Evolutionary conservation across 2,888 invertebrate genomes (phyloP).

Genomic region (Orchesellides sinensis): DNA sequence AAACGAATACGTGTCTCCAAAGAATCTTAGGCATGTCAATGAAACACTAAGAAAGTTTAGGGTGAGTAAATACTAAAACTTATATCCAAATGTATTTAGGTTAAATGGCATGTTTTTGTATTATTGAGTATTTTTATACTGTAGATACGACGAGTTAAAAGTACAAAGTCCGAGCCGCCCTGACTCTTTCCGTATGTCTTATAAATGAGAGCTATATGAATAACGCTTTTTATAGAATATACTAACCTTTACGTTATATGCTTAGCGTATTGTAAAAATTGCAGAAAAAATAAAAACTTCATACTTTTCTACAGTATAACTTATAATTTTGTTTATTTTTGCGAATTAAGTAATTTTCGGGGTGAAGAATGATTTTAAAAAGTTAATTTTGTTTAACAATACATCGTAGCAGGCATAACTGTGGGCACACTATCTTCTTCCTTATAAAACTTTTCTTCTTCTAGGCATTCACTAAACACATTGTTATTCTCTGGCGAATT

Average conservation of each 20-base stretch:
- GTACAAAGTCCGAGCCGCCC: too few species aligned
- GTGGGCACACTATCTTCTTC: not conserved
- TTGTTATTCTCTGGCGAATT: not conserved
- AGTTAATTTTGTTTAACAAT: too few species aligned
- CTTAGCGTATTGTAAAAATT: not conserved
- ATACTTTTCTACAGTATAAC: not conserved
- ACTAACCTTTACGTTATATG: too few species aligned
- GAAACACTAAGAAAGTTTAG: slow-evolving; percentile 8
- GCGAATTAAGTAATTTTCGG: too few species aligned
- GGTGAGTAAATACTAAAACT: not conserved
- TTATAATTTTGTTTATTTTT: not conserved
- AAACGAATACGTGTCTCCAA: not conserved
- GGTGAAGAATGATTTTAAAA: too few species aligned
- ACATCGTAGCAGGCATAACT: not conserved
- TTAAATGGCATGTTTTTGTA: not conserved
- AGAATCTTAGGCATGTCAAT: slow-evolving; percentile 16
- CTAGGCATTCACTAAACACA: not conserved
- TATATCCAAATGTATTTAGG: not conserved
- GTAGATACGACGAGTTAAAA: not conserved
- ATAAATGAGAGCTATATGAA: too few species aligned
- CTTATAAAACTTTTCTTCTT: not conserved
- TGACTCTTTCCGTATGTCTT: too few species aligned
- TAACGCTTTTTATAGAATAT: too few species aligned
- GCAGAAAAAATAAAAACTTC: not conserved
- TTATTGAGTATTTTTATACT: not conserved